Percentiles rank a stretch among this genome's conserved stretches.
Conservation (phyloP, 2,797 vertebrate genomes). For the Hyperoplus lanceolatus region DNA sequence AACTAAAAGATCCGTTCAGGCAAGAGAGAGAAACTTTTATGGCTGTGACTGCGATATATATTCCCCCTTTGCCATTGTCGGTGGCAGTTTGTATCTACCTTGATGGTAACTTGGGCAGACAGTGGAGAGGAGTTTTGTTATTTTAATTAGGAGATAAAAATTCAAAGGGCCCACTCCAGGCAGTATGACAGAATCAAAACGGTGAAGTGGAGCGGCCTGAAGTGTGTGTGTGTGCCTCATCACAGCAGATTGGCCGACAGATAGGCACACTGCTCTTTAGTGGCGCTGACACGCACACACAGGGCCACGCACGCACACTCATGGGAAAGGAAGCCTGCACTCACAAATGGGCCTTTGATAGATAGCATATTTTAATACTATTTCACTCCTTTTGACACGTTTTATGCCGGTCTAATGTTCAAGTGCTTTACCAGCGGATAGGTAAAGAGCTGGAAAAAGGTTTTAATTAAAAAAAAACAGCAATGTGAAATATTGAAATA, state of each 20-base stretch:
- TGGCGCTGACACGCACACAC: conserved; percentile 66
- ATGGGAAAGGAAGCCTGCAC: conserved; percentile 42
- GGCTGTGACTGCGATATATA: conserved; percentile 74
- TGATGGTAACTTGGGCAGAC: conserved; percentile 85
- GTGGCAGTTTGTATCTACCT: conserved; percentile 86
- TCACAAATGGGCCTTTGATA: conserved; percentile 70
- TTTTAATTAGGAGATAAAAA: conserved; percentile 91
- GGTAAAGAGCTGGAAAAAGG: conserved; percentile 41
- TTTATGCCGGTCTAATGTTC: conserved; percentile 74
- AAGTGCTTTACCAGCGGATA: conserved; percentile 58
- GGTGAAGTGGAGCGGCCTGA: conserved; percentile 84
- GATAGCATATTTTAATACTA: conserved; percentile 79
- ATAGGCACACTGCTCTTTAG: conserved; percentile 84
- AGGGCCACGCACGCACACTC: conserved; percentile 22
- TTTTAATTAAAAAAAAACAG: conserved; percentile 65
- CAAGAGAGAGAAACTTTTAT: conserved; percentile 74
- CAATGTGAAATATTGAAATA: conserved; percentile 58
- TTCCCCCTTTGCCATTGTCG: conserved; percentile 71
- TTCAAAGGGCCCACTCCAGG: conserved; percentile 87
- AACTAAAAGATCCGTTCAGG: conserved; percentile 70
- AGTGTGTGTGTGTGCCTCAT: conserved; percentile 81
- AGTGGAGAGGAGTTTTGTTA: conserved; percentile 87
- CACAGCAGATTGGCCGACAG: conserved; percentile 83
- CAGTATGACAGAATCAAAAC: conserved; percentile 88
- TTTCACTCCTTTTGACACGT: conserved; percentile 76